Base-by-base conservation (phyloP, 2,113 vertebrate genomes). In the Dipodomys stephensi region DNA sequence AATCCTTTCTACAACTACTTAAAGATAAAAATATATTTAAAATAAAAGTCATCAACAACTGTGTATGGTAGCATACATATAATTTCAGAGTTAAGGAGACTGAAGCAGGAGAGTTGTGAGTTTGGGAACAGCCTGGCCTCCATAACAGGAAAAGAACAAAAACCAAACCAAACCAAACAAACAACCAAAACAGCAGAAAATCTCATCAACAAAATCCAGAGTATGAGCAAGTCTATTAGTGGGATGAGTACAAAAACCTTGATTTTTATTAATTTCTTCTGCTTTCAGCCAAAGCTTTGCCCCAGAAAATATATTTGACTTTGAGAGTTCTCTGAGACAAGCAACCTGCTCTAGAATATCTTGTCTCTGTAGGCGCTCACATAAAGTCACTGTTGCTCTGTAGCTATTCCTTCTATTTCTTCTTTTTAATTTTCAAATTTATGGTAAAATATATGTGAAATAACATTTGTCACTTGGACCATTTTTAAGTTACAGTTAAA, bases 351-450 rank as follows among this genome's bases (percentile, higher is more conserved):
- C 19, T 10, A 62, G 20, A 49, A 39, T 79, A 6, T 72, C 32
- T 5, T 57, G 53, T 13, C 53, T 32, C 23, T 30, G 18, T 7
- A 18, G 30, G 7, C 6, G 7, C 23, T 19, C 62, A 25, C 7
- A 82, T 30, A 23, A 78, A 71, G 1, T 57, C 32, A 49, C 16
- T 44, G 25, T 89, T 92, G 25, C 85, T 92, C 57, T 85, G 28
- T 74, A 19, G 44, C 15, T 57, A 72, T 20, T 72, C 65, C 20
- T 87, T 65, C 9, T 44, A 57, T 35, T 39, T 76, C 88, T 80
- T 91, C 46, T 18, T 84, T 74, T 62, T 23, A 30, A 83, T 67
- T 67, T 92, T 73, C 11, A 71, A 92, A 72, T 65, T 28, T 78
- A 22, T 78, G 23, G 25, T 73, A 44, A 73, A 57, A 69, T 73